Evolutionary conservation across 1,140 invertebrate genomes (phyloP), one percentile per base, ranked within the genome.

Genomic region (Drosophila sulfurigaster): DNA sequence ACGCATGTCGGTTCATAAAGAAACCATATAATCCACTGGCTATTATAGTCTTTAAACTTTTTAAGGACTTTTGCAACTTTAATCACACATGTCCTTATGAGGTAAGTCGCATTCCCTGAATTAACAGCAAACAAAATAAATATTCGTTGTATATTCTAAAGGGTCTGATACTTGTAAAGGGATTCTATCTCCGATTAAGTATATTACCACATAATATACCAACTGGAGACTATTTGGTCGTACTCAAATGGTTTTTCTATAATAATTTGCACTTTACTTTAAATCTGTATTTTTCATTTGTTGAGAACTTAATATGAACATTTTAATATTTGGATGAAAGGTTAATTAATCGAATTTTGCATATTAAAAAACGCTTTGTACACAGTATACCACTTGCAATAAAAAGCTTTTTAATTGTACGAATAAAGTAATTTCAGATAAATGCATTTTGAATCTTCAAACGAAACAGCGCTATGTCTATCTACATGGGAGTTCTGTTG

Each of bases 51-150:
- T 79, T 16, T 3, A 35, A 10, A 7, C 8, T 78, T 0, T 62
- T 66, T n/a, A 74, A 75, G 4, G 54, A 80, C 0, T 78, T 69
- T 43, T 16, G 69, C 1, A 78, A 78, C 11, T 38, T 78, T 0
- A 74, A 78, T 3, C 75, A 79, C 16, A 51, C 69, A 0, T 79
- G 78, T 30, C 78, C 78, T 1, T 73, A 32, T 64, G 13, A 35
- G 32, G 76, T 60, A 65, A 63, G 74, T 59, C 0, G 3, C 6
- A 3, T 32, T 32, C 6, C 30, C 7, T 0, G 2, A 32, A 32
- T 32, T 32, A 2, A 25, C 2, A 6, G 30, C 0, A 6, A 6
- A 32, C 7, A 0, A 32, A 32, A 32, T 32, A 7, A 32, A 32
- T 7, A 7, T 32, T 32, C 30, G 5, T 32, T 32, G 5, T 7